These are phyloP conservation scores for Venusia cambrica DNA, from an alignment of 2,888 invertebrate genomes.

Conservation along the genomic window DNA sequence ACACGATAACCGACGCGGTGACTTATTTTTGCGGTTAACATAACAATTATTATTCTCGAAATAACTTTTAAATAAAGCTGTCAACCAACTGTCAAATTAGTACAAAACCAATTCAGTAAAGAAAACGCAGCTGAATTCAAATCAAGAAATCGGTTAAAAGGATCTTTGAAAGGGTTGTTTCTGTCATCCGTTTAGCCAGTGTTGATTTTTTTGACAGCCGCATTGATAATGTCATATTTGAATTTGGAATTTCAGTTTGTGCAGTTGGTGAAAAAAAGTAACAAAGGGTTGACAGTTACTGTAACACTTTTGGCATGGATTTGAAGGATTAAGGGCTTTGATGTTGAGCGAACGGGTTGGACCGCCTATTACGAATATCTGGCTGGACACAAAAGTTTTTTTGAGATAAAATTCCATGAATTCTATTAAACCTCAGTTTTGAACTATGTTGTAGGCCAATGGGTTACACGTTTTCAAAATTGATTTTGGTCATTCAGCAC, in stretches of 20 bases:
- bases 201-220: conserved; percentile 64
- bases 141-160: conserved; percentile 49
- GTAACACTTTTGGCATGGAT: conserved; percentile 21
- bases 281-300: conserved; percentile 41
- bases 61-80: conserved; percentile 49
- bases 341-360: conserved; percentile 10
- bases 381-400: not conserved
- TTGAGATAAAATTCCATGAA: no score
- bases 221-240: conserved; percentile 51
- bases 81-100: conserved; percentile 72
- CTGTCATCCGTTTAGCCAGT: conserved; percentile 36
- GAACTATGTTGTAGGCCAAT: no score
- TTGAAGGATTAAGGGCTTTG: conserved; percentile 17
- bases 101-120: conserved; percentile 58
- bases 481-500: no score
- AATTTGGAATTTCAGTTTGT: conserved; percentile 48
- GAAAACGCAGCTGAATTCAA: conserved; percentile 60
- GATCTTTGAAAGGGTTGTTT: conserved; percentile 54
- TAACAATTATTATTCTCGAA: conserved; percentile 53
- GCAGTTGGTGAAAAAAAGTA: conserved; percentile 33
- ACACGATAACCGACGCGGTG: conserved; percentile 17
- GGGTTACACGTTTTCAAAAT: no score
- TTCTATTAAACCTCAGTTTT: no score
- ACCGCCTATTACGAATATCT: conserved; percentile 22
- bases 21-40: conserved; percentile 41